Evolutionary conservation across 2,113 vertebrate species (phyloP).

Genomic region (Elaphurus davidianus): DNA sequence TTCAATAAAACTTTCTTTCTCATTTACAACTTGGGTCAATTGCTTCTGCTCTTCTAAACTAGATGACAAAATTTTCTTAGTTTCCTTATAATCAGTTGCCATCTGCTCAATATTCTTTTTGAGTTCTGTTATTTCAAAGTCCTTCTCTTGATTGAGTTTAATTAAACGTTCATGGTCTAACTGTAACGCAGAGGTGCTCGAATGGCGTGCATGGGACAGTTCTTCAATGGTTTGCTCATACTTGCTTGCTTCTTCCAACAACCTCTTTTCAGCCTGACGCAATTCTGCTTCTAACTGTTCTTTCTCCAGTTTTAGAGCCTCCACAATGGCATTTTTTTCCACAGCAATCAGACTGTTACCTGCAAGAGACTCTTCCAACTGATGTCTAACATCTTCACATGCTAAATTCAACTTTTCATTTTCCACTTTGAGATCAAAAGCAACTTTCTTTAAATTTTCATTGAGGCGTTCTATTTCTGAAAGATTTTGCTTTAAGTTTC

Average conservation of each 20-base stretch:
- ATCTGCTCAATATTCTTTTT: constrained; percentile 86
- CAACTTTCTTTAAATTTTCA: constrained; percentile 83
- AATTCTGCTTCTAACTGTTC: constrained; percentile 87
- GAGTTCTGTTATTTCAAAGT: constrained; percentile 87
- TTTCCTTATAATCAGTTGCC: constrained; percentile 86
- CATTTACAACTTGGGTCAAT: constrained; percentile 89
- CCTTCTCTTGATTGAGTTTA: constrained; percentile 90
- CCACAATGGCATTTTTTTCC: constrained; percentile 88
- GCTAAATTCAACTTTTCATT: constrained; percentile 83
- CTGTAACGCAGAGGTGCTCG: constrained; percentile 86
- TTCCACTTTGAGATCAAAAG: constrained; percentile 88
- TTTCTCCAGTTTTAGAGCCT: constrained; percentile 90
- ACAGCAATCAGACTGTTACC: constrained; percentile 79
- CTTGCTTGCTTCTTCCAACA: constrained; percentile 85
- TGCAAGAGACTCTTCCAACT: constrained; percentile 83
- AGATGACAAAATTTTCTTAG: constrained; percentile 89
- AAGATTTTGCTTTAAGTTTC: constrained; percentile 83
- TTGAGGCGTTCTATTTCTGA: constrained; percentile 82
- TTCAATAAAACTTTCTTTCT: constrained; percentile 90
- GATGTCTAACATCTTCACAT: constrained; percentile 81
- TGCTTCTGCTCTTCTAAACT: constrained; percentile 92
- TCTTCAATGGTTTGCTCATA: constrained; percentile 89
- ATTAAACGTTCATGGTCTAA: constrained; percentile 86
- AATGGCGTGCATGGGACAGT: constrained; percentile 80
- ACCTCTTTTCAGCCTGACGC: constrained; percentile 80